Evolutionary conservation across 2,113 vertebrate genomes (phyloP).

Genomic region (Oplegnathus fasciatus): DNA sequence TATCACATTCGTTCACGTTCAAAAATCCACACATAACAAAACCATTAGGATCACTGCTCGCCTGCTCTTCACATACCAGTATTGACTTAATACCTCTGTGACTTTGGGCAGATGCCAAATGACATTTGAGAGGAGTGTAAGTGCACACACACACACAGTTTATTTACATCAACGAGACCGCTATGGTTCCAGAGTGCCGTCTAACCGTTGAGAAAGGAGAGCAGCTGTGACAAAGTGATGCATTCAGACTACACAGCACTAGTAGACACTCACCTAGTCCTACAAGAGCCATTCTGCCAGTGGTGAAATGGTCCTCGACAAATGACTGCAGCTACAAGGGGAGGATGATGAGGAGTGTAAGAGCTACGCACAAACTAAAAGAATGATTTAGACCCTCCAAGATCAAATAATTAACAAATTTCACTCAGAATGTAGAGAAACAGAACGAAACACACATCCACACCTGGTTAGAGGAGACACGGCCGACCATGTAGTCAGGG

Average conservation of each 20-base stretch:
- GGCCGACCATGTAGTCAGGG: slow-evolving; percentile 90
- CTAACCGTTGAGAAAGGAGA: background rate
- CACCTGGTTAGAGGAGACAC: slow-evolving; percentile 89
- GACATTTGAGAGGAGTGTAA: background rate
- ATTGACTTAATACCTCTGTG: background rate
- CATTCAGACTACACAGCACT: background rate
- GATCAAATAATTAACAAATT: background rate
- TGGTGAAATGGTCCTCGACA: slow-evolving; percentile 91
- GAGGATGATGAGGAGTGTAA: slow-evolving; percentile 19
- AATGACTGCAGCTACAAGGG: slow-evolving; percentile 89
- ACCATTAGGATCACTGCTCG: background rate
- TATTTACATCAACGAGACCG: background rate
- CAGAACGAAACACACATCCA: background rate
- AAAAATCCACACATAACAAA: background rate
- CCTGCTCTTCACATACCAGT: background rate
- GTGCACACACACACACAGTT: background rate
- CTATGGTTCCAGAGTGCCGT: background rate
- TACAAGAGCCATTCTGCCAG: slow-evolving; percentile 91
- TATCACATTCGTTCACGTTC: background rate
- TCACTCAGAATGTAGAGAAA: background rate
- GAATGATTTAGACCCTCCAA: background rate
- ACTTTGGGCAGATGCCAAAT: background rate
- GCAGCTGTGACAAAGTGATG: background rate
- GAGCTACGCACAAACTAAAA: slow-evolving; percentile 4
- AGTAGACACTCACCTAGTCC: slow-evolving; percentile 79